Percentiles rank a stretch among this genome's conserved stretches.
Conservation (phyloP, 2,888 invertebrate genomes). For the Flexamia atlantica region DNA sequence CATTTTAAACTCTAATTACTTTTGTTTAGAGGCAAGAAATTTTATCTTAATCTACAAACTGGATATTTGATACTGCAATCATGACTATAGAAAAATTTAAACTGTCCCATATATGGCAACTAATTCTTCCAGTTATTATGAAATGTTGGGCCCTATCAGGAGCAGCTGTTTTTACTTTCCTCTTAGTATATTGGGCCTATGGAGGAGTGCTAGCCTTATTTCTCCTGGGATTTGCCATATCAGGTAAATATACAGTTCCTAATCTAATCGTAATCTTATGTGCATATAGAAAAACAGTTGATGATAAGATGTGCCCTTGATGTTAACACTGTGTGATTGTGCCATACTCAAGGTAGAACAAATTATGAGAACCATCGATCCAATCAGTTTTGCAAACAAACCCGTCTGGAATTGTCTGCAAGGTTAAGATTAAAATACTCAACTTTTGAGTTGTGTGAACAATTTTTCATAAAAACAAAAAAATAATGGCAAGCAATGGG, state of each 20-base stretch:
- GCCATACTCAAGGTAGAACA: too few species aligned
- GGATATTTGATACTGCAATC: background rate
- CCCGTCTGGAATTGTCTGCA: too few species aligned
- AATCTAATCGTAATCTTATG: background rate
- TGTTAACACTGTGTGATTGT: too few species aligned
- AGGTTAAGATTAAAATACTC: too few species aligned
- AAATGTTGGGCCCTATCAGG: conserved; percentile 89
- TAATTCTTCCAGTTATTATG: conserved; percentile 72
- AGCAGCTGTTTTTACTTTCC: conserved; percentile 84
- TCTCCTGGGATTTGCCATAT: conserved; percentile 83
- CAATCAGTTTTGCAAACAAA: too few species aligned
- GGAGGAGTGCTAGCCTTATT: conserved; percentile 86
- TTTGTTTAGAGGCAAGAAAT: background rate
- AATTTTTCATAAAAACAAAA: too few species aligned
- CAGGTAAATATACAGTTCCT: conserved; percentile 78
- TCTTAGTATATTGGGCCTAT: conserved; percentile 90
- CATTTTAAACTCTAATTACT: background rate
- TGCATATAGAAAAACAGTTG: too few species aligned
- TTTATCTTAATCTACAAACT: background rate
- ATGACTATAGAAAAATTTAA: conserved; percentile 60
- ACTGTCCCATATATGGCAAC: conserved; percentile 65
- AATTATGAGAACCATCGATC: too few species aligned
- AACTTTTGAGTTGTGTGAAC: too few species aligned
- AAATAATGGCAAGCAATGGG: too few species aligned
- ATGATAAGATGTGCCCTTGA: too few species aligned